These are phyloP conservation scores for Nipponia nippon DNA, from an alignment of 2,113 vertebrate species.

Conservation along the genomic window DNA sequence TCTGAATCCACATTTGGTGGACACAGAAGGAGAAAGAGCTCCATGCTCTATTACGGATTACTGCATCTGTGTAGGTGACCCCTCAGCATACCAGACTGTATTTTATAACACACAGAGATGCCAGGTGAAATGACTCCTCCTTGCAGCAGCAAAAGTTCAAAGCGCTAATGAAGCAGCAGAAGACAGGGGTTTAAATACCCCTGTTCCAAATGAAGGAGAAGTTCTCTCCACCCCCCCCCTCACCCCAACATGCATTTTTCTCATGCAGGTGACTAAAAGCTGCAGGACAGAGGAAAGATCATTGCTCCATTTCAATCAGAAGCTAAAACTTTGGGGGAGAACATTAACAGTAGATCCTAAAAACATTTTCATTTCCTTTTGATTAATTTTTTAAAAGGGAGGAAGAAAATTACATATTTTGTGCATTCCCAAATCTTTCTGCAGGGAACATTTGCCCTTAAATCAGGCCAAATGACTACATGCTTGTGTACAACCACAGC, in stretches of 20 bases:
- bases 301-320: neutral
- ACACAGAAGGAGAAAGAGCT: neutral
- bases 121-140: neutral
- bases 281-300: neutral
- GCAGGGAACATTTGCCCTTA: slow-evolving; percentile 37
- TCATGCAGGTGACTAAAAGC: neutral
- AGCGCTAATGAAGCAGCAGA: neutral
- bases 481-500: neutral
- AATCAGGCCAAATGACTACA: slow-evolving; percentile 28
- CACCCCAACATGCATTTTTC: neutral
- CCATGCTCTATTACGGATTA: neutral
- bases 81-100: neutral
- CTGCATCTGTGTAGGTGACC: too few species aligned
- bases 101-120: neutral
- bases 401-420: neutral
- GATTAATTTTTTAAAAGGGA: slow-evolving; percentile 38
- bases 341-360: neutral
- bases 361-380: slow-evolving; percentile 47
- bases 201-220: neutral
- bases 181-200: neutral
- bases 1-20: neutral
- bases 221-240: neutral
- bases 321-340: neutral
- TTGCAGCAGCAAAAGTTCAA: neutral
- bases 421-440: slow-evolving; percentile 16